Base-by-base conservation (phyloP, 2,888 invertebrate species). In the Sinotaia quadrata region DNA sequence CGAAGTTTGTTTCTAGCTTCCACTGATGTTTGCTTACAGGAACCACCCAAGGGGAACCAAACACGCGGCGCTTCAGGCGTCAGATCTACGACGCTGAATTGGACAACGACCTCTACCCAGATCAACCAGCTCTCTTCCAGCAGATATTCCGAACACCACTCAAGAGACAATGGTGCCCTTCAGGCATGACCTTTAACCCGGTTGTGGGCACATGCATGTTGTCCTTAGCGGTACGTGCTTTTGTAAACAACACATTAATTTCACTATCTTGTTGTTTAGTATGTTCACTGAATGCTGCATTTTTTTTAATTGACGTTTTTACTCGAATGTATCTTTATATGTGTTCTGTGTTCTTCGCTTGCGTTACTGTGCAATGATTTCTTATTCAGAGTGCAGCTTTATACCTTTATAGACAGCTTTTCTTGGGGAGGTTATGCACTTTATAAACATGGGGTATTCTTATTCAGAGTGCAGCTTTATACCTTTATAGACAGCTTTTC, bases 141-240 rank as follows among this genome's bases (percentile, higher is more conserved):
- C 36, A 51, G n/a, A 24, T 73, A 5, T 57, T 70, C 36, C n/a
- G 58, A 3, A 51, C 58, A 18, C 72, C 71, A 3, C 54, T 47
- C 60, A 74, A 74, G 49, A 41, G 72, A 3, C 71, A 70, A 41
- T 72, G 71, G 68, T 74, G 74, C 21, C 63, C 61, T n/a, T 52
- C 67, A 10, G 74, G 74, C 8, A 69, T 68, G 69, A 41, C 69
- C 24, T 74, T 66, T 56, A 74, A 72, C 56, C 68, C 69, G 8
- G 72, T 69, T 15, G 58, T 71, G 21, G 74, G 74, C 15, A 57
- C 52, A 10, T 74, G 74, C 62, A 69, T 59, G 2, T 33, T 59
- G n/a, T 68, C 72, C 36, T 58, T 65, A 10, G 44, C 60, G 56
- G 72, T 72, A 54, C 44, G 57, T 49, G n/a, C 15, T 67, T 51